A percentile compares a stretch with the other conserved stretches of the same genome.
phyloP scores from a whole-genome alignment of 2,113 vertebrate species.

The Empidonax traillii region DNA sequence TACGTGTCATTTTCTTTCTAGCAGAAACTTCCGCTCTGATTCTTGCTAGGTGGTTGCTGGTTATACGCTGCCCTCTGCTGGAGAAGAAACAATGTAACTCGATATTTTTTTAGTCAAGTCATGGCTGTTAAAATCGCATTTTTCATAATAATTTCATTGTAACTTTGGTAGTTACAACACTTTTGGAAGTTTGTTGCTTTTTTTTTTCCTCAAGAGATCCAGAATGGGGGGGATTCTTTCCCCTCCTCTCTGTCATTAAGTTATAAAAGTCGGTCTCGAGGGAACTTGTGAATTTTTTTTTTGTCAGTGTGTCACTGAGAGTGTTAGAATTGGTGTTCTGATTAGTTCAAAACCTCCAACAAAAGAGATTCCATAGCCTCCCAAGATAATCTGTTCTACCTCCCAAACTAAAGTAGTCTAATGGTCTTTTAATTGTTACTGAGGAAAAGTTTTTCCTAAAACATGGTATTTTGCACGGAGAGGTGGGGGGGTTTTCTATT shows the following conservation, averaged over 20 bases:
- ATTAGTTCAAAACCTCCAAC: background rate
- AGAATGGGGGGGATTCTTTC: background rate
- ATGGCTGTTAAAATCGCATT: background rate
- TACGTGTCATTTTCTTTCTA: background rate
- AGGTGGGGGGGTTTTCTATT: background rate
- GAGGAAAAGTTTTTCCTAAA: background rate
- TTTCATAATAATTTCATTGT: background rate
- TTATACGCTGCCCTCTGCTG: slow-evolving; percentile 68
- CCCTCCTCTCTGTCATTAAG: background rate
- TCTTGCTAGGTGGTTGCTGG: background rate
- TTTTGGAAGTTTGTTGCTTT: background rate
- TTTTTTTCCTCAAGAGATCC: background rate
- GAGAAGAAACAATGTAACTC: background rate
- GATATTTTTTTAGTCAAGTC: background rate
- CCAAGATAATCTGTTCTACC: background rate
- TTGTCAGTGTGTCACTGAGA: background rate
- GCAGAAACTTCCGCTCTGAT: background rate
- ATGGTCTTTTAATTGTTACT: background rate
- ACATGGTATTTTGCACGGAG: background rate
- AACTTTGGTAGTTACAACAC: background rate
- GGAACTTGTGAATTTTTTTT: background rate
- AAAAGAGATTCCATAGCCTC: background rate
- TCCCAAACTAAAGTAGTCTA: background rate
- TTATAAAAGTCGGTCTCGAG: background rate
- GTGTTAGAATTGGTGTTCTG: background rate